Evolutionary conservation across 2,888 invertebrate genomes (phyloP).

Genomic region (Pandemis cinnamomeana): DNA sequence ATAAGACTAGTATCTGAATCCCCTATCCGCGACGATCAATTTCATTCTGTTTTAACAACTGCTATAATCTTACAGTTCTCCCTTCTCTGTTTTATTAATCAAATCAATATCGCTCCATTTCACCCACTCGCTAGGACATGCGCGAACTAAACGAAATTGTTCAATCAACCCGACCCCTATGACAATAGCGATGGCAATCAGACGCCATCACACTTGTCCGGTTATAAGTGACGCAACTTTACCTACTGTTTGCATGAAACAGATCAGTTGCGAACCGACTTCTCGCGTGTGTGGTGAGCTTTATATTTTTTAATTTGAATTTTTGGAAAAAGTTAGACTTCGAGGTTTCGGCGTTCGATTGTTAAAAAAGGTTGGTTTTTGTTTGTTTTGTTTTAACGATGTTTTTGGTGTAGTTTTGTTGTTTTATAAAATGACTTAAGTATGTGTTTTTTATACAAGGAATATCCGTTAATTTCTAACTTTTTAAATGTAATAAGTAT

Average conservation of each 20-base stretch:
- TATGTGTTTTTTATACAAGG: neutral
- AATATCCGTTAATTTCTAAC: neutral
- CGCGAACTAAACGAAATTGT: conserved; percentile 9
- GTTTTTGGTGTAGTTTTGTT: neutral
- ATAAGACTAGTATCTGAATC: too few species aligned
- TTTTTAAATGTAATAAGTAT: neutral
- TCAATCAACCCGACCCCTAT: conserved; percentile 8
- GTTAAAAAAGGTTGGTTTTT: conserved; percentile 2
- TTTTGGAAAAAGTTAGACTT: neutral
- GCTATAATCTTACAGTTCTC: too few species aligned
- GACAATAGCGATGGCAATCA: conserved; percentile 27
- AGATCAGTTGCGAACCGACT: conserved; percentile 35
- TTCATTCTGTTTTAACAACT: too few species aligned
- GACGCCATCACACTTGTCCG: conserved; percentile 12
- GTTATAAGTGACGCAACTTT: conserved; percentile 33
- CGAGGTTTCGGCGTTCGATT: neutral
- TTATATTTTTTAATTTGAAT: conserved; percentile 12
- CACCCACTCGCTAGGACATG: neutral
- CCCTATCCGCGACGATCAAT: too few species aligned
- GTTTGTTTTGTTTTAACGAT: conserved; percentile 4
- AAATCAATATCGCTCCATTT: conserved; percentile 14
- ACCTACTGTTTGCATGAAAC: conserved; percentile 11
- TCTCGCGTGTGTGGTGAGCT: conserved; percentile 37
- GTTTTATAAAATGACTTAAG: neutral
- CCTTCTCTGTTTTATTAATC: neutral